Base-by-base conservation (phyloP, 2,888 invertebrate genomes). In the Nipponacmea schrenckii region DNA sequence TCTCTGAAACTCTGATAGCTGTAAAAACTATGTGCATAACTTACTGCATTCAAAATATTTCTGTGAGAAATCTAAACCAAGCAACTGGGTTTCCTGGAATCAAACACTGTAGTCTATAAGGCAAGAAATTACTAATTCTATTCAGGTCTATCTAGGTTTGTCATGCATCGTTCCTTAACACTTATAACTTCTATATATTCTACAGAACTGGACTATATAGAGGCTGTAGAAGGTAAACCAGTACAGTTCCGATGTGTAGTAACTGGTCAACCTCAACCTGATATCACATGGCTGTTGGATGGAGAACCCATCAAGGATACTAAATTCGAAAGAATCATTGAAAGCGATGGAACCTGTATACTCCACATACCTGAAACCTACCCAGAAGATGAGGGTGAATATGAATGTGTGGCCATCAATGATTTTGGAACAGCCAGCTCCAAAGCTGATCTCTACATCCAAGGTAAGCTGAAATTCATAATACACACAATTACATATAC, bases 351-450 rank as follows among this genome's bases (percentile, higher is more conserved):
- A 39, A 92, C 92, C 77, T 95, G 94, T 86, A 94, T 94, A 63
- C 91, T 99, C 66, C 97, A 97, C 89, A 92, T 99, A 66, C 91
- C 97, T 14, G 96, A 97, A 83, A 96, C 97, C 17, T 97, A 97
- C 87, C 96, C 98, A 24, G 94, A 94, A 83, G 98, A 98, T 90
- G 96, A 96, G 12, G 98, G 98, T 24, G 95, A 97, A 1, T 98
- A 97, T 88, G 96, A 96, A 10, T 97, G 97, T 84, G 94, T 95
- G 89, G 97, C 97, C 0, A 93, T 94, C 70, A 99, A 98, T 88
- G 94, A 95, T 86, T 91, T 96, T 31, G 98, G 98, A 14, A 96
- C 97, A 91, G 96, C 96, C 17, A 95, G 95, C 10, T 96, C 97
- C 17, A 84, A 86, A 50, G 89, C 90, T 66, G 81, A 83, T 62